Base-by-base conservation (phyloP, 1,140 invertebrate genomes). In the Grapholita molesta region DNA sequence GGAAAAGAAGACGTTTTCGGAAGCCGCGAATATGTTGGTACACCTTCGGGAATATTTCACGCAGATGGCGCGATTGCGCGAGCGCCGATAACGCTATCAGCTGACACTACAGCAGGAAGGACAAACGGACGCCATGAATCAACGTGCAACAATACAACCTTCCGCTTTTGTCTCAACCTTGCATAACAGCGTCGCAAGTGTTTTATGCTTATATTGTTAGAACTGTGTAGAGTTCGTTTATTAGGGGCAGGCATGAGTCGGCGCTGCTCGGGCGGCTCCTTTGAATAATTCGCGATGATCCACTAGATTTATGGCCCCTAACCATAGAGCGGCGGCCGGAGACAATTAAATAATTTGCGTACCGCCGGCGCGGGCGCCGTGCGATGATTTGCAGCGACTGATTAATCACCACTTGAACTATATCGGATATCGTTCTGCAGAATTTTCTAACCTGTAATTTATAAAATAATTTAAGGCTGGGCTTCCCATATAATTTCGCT, bases 311-410 rank as follows among this genome's bases (percentile, higher is more conserved):
- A 90, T 86, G 82, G 82, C 76, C 74, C 35, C 71, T 89, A 90
- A 90, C 79, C 82, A 89, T 79, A 90, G 84, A 79, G 79, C 75
- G 77, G 72, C 75, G 75, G 75, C 68, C 74, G 74, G 71, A 73
- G 74, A 80, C 86, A 90, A 88, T 90, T 89, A 90, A 90, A 86
- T 79, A 75, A 89, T 89, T 89, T 88, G 88, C 88, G 77, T 90
- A 88, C 82, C 70, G 72, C 53, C 71, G 69, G 65, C 38, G 65
- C 53, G 70, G 64, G 55, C 67, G 71, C 68, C 70, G 64, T 67
- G 71, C 70, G 53, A 18, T 32, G 57, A 66, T 71, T 70, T 73
- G 69, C 69, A 42, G 75, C 61, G 71, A 48, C 70, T 75, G 48
- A 78, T 80, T 78, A 74, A 81, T 78, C 68, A 66, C 68, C 12